phyloP scores from a whole-genome alignment of 2,888 invertebrate species.

The Nyleta sp. region DNA sequence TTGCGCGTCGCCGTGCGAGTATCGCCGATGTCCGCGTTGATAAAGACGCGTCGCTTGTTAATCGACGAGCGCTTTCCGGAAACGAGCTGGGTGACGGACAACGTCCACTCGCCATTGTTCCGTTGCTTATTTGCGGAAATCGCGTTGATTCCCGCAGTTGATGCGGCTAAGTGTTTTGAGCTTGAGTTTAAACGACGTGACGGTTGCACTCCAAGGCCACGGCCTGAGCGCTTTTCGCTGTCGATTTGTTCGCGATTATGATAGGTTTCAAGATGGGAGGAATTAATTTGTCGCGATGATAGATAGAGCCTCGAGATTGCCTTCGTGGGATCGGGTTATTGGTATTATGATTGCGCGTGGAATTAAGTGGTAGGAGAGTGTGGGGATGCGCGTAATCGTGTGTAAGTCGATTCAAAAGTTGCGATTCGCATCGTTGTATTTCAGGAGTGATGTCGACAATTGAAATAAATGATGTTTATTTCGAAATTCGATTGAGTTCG shows the following conservation, averaged over 20 bases:
- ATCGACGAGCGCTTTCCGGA: constrained; percentile 41
- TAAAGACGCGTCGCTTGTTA: constrained; percentile 43
- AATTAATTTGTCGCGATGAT: constrained; percentile 59
- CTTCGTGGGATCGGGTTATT: constrained; percentile 31
- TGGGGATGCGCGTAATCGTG: neutral
- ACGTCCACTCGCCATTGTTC: constrained; percentile 23
- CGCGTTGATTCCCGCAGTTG: neutral
- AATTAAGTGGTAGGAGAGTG: constrained; percentile 34
- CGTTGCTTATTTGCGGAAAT: constrained; percentile 23
- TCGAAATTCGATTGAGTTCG: too few relatives aligned
- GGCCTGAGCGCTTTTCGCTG: constrained; percentile 24
- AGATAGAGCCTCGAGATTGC: constrained; percentile 40
- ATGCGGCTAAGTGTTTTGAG: too few relatives aligned
- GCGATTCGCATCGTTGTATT: too few relatives aligned
- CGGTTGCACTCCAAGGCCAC: constrained; percentile 12
- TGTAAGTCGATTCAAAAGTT: neutral
- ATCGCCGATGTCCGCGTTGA: constrained; percentile 28
- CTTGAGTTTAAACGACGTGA: constrained; percentile 5
- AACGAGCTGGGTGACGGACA: too few relatives aligned
- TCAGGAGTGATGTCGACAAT: too few relatives aligned
- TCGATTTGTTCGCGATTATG: constrained; percentile 50
- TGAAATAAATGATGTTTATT: too few relatives aligned
- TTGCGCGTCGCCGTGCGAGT: constrained; percentile 20
- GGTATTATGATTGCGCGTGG: constrained; percentile 32
- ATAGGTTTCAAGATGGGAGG: constrained; percentile 30